phyloP scores from a whole-genome alignment of 2,797 vertebrate genomes.

The Enteromius treurensis region DNA sequence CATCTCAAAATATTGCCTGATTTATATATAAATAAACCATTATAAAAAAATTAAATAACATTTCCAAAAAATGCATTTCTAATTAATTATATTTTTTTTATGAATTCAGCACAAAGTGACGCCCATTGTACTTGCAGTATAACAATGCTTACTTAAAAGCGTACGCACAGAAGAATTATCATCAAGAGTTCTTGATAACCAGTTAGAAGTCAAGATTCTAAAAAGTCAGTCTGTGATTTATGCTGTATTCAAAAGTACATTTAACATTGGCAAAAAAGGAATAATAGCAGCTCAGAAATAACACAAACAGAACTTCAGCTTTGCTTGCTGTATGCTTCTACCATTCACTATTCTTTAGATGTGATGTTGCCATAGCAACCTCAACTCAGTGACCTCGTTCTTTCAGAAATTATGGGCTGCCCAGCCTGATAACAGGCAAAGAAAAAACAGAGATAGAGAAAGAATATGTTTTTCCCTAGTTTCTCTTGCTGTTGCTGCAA shows the following conservation, averaged over 20 bases:
- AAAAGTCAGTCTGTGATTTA: neutral
- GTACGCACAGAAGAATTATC: neutral
- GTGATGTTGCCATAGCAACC: conserved; percentile 88
- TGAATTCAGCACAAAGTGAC: neutral
- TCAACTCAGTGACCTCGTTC: conserved; percentile 91
- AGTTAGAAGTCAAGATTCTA: neutral
- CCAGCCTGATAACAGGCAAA: conserved; percentile 79
- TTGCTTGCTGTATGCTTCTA: conserved; percentile 70
- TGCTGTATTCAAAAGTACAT: neutral
- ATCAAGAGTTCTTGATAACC: neutral
- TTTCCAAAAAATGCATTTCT: neutral
- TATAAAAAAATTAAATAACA: neutral
- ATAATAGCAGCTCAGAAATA: conserved; percentile 22
- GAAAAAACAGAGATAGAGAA: conserved; percentile 24
- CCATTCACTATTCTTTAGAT: conserved; percentile 88
- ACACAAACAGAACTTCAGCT: conserved; percentile 45
- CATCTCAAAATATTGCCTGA: neutral
- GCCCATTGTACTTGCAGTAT: neutral
- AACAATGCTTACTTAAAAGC: neutral
- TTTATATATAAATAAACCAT: neutral
- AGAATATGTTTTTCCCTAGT: neutral
- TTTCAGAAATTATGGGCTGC: conserved; percentile 91
- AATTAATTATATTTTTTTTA: neutral
- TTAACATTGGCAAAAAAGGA: conserved; percentile 2
- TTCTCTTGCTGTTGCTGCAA: conserved; percentile 28